Base-by-base conservation (phyloP, 2,888 invertebrate genomes). In the Dione juno region DNA sequence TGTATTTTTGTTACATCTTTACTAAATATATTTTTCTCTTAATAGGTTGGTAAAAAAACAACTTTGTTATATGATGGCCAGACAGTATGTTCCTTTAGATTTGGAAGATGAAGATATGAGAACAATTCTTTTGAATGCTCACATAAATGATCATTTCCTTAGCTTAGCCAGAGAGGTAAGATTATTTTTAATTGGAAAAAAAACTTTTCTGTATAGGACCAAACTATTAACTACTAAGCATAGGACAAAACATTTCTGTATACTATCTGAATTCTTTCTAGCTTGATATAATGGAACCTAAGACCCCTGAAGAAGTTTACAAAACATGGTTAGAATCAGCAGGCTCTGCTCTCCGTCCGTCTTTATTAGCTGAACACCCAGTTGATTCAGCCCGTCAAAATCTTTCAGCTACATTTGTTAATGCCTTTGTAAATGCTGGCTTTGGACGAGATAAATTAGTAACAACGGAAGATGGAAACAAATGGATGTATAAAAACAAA, bases 271-370 rank as follows among this genome's bases (percentile, higher is more conserved):
- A 53, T 53, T 37, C n/a, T 64, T 79, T 84, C 53, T 83, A 97
- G 96, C 94, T 99, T 80, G 99, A 99, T 86, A 99, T 99, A 77
- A 97, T 99, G 97, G 99, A 99, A 85, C 98, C 99, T 0, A 99
- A 99, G 93, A 97, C 97, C 0, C 99, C 99, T 0, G 99, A 99
- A 87, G 99, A 99, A 84, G 99, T 99, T 13, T 99, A 99, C 92
- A 99, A 99, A 89, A 97, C 97, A 0, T 99, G 99, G 95, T 91
- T 99, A 74, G 99, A 99, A 89, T 97, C 97, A 68, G 95, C 96
- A 0, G 94, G 94, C 0, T 92, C 94, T 2, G 94, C 94, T 5
- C 84, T 94, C 1, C 94, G 97, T 41, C 95, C 97, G 0, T 95
- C 96, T 0, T 95, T 96, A 58, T 94, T 96, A 1, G 95, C 96